Conservation (phyloP, 2,113 vertebrate genomes). For the Limanda limanda region DNA sequence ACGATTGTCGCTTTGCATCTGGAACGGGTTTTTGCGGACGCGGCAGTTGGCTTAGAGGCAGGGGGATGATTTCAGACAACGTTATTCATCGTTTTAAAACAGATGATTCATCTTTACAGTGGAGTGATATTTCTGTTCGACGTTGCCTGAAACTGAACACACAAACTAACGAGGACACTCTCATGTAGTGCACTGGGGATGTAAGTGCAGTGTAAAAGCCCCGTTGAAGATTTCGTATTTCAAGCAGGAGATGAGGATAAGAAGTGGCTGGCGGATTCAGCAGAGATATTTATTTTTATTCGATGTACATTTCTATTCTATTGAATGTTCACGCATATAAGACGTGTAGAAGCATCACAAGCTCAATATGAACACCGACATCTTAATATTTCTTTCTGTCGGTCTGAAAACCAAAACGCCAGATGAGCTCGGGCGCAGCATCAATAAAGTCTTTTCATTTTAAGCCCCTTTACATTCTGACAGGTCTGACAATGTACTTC, state of each 20-base stretch:
- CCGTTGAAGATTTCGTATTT: no score
- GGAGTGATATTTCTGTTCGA: background rate
- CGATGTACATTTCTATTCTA: background rate
- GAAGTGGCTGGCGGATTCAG: background rate
- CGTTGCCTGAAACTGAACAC: no score
- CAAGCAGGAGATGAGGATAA: background rate
- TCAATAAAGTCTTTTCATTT: background rate
- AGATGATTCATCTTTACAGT: background rate
- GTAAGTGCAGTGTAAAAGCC: no score
- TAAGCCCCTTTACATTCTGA: background rate
- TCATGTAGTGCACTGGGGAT: no score
- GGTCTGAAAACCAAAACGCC: background rate
- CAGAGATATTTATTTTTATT: no score
- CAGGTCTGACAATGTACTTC: background rate
- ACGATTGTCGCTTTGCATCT: constrained; percentile 22
- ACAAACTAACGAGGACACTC: no score
- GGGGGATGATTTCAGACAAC: constrained; percentile 4
- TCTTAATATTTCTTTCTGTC: background rate
- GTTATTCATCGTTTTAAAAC: constrained; percentile 20
- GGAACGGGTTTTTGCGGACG: background rate
- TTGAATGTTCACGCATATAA: no score
- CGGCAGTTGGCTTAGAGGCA: background rate
- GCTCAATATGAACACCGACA: background rate
- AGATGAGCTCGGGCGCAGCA: background rate
- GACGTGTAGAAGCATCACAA: background rate